phyloP scores from a whole-genome alignment of 2,797 vertebrate genomes.

The Champsocephalus esox region DNA sequence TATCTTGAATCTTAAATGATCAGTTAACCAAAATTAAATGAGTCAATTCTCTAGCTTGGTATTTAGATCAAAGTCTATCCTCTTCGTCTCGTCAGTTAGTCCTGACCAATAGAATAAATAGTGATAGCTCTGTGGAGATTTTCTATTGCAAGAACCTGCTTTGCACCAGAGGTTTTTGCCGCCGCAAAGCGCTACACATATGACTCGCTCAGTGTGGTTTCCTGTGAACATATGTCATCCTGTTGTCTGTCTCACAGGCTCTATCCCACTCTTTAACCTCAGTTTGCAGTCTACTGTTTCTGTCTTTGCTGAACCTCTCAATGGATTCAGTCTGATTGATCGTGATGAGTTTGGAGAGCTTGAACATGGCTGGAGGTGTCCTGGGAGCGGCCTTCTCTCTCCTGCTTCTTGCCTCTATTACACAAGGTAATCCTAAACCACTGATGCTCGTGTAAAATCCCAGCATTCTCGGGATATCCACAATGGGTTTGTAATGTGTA shows the following conservation, averaged over 20 bases:
- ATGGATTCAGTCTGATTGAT: conserved; percentile 53
- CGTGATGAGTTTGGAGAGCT: conserved; percentile 52
- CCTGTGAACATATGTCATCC: conserved; percentile 62
- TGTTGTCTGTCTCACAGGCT: conserved; percentile 51
- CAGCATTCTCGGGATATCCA: conserved; percentile 15
- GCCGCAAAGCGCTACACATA: conserved; percentile 21
- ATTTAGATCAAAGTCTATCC: background rate
- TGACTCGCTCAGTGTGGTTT: conserved; percentile 55
- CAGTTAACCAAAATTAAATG: background rate
- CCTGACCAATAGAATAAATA: background rate
- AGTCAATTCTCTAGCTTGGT: background rate
- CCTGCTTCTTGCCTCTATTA: conserved; percentile 61
- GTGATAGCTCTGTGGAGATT: background rate
- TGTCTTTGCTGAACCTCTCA: conserved; percentile 32
- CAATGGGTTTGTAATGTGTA: conserved; percentile 35
- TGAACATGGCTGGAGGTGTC: conserved; percentile 66
- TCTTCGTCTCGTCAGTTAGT: conserved; percentile 16
- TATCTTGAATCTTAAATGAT: conserved; percentile 2
- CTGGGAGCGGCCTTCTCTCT: conserved; percentile 46
- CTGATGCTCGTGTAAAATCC: conserved; percentile 26
- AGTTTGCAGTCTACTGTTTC: conserved; percentile 17
- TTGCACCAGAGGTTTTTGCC: conserved; percentile 23
- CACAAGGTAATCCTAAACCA: conserved; percentile 76
- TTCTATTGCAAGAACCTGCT: conserved; percentile 8
- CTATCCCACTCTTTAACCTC: conserved; percentile 42